Evolutionary conservation across 2,888 invertebrate genomes (phyloP).

Genomic region (Sesia apiformis): DNA sequence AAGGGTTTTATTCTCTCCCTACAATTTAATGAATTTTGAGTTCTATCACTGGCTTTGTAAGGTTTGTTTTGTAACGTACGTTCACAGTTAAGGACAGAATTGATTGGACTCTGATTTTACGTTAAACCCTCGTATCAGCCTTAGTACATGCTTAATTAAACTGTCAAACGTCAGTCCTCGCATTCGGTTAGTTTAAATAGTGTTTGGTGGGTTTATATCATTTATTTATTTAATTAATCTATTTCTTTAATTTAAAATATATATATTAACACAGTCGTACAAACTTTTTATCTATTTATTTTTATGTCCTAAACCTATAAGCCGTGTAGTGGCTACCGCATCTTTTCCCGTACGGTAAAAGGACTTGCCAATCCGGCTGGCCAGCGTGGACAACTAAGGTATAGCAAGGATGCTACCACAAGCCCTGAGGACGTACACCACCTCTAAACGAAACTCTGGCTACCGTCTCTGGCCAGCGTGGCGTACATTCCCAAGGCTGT

Average conservation of each 20-base stretch:
- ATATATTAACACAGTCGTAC: background rate
- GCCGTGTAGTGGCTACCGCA: too few species aligned
- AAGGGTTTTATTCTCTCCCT: conserved; percentile 3
- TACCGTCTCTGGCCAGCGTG: too few species aligned
- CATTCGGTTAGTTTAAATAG: background rate
- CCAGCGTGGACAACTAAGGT: too few species aligned
- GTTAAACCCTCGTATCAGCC: conserved; percentile 28
- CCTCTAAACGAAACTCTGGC: too few species aligned
- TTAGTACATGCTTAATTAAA: conserved; percentile 40
- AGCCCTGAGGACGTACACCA: too few species aligned
- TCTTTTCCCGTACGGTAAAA: too few species aligned
- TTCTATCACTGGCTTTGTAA: background rate
- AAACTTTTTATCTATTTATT: too few species aligned
- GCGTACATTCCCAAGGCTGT: too few species aligned
- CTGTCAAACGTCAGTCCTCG: conserved; percentile 28
- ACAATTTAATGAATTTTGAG: background rate
- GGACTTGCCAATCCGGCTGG: too few species aligned
- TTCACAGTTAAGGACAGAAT: conserved; percentile 17
- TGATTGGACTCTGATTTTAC: conserved; percentile 31
- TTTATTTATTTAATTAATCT: background rate
- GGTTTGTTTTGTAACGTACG: conserved; percentile 9
- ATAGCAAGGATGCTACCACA: too few species aligned
- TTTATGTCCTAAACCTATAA: too few species aligned
- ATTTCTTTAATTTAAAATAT: background rate
- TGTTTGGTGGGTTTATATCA: background rate